phyloP scores from a whole-genome alignment of 2,113 vertebrate species.

The Bothrops jararaca region DNA sequence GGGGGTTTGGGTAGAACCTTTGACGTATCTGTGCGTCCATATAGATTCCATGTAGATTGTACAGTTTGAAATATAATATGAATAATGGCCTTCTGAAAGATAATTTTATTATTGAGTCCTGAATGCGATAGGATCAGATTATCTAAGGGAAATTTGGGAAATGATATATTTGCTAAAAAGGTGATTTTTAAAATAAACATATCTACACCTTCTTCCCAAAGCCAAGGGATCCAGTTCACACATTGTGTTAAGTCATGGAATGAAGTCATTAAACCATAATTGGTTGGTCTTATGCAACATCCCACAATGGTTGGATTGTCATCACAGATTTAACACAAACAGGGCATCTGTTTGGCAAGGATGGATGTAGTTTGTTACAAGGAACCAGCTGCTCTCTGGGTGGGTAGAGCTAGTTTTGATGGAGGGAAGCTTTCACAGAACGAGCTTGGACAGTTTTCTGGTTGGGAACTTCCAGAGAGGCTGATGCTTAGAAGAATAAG shows the following conservation, averaged over 20 bases:
- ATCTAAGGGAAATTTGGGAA: not conserved
- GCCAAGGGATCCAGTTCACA: not conserved
- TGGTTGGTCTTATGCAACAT: not conserved
- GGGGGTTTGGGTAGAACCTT: no score
- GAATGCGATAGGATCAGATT: not conserved
- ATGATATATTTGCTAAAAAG: not conserved
- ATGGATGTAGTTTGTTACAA: not conserved
- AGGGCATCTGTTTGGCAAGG: not conserved
- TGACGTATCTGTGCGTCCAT: accelerated
- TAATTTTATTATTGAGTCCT: not conserved
- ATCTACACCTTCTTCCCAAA: not conserved
- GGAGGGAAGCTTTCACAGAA: not conserved
- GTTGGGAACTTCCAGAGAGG: no score
- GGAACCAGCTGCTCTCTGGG: not conserved
- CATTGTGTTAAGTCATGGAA: not conserved
- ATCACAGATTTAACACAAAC: not conserved
- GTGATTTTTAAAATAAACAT: not conserved
- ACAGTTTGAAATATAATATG: not conserved
- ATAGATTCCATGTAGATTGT: not conserved
- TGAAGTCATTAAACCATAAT: not conserved
- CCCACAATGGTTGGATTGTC: not conserved
- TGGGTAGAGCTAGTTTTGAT: not conserved
- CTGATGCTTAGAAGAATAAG: not conserved
- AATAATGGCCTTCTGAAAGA: not conserved
- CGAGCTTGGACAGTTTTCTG: not conserved